Conservation (phyloP, 2,113 vertebrate species). For the Phrynosoma blainvillii region DNA sequence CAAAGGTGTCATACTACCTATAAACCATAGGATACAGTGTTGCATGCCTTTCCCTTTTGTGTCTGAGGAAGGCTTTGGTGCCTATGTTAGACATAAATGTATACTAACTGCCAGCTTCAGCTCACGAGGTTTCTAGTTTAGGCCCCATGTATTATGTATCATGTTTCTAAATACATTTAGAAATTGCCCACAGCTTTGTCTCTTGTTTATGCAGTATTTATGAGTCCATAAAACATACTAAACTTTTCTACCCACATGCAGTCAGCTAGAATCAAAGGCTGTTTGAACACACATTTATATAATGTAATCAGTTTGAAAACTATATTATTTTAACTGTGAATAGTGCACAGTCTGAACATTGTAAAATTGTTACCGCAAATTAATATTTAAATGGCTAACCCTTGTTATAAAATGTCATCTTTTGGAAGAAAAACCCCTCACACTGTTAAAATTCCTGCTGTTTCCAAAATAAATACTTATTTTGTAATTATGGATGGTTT, state of each 20-base stretch:
- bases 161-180: background rate
- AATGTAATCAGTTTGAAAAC: background rate
- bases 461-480: constrained; percentile 9
- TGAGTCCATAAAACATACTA: background rate
- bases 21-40: background rate
- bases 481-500: constrained; percentile 5
- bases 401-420: background rate
- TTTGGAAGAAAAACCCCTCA: background rate
- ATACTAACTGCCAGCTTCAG: background rate
- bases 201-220: background rate
- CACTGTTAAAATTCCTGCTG: background rate
- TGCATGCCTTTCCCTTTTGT: background rate
- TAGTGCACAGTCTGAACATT: background rate
- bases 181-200: background rate
- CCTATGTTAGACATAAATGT: background rate
- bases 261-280: background rate
- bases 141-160: background rate
- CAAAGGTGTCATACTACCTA: background rate
- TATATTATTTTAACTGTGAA: background rate
- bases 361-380: background rate
- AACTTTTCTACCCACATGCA: background rate
- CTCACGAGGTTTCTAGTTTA: background rate
- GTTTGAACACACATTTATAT: background rate
- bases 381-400: background rate
- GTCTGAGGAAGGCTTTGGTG: background rate